Percentiles rank a stretch among this genome's conserved stretches.
Evolutionary conservation across 1,140 invertebrate genomes (phyloP).

Genomic region (Pinna nobilis): DNA sequence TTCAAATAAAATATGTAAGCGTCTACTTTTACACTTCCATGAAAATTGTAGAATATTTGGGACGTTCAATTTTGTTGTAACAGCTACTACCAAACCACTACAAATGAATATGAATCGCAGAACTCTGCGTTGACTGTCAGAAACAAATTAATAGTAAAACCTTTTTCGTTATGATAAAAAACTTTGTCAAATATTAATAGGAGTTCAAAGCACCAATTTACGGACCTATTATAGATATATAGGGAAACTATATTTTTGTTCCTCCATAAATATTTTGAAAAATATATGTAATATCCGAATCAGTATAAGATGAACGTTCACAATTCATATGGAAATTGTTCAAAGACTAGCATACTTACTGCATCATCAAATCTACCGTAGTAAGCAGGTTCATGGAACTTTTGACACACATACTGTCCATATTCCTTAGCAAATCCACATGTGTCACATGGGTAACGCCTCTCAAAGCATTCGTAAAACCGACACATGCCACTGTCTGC

Average conservation of each 20-base stretch:
- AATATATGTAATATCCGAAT: too few relatives aligned
- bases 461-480: constrained; percentile 36
- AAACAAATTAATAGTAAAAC: neutral
- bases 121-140: neutral
- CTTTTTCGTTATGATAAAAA: neutral
- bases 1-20: neutral
- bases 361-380: constrained; percentile 1
- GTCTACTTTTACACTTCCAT: neutral
- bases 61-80: neutral
- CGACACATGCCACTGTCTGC: constrained; percentile 10
- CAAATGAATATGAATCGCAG: neutral
- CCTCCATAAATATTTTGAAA: too few relatives aligned
- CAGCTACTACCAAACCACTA: neutral
- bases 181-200: neutral
- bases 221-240: neutral
- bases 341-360: neutral
- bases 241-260: too few relatives aligned
- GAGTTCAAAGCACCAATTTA: neutral
- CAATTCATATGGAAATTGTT: neutral
- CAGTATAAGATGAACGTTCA: too few relatives aligned
- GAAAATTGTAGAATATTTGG: neutral
- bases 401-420: constrained; percentile 26
- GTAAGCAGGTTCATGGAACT: constrained; percentile 21
- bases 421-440: constrained; percentile 35
- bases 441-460: constrained; percentile 17